Percentiles rank a stretch among this genome's conserved stretches.
These are phyloP conservation scores for Phaedon cochleariae DNA, from an alignment of 2,888 invertebrate genomes.

Conservation along the genomic window DNA sequence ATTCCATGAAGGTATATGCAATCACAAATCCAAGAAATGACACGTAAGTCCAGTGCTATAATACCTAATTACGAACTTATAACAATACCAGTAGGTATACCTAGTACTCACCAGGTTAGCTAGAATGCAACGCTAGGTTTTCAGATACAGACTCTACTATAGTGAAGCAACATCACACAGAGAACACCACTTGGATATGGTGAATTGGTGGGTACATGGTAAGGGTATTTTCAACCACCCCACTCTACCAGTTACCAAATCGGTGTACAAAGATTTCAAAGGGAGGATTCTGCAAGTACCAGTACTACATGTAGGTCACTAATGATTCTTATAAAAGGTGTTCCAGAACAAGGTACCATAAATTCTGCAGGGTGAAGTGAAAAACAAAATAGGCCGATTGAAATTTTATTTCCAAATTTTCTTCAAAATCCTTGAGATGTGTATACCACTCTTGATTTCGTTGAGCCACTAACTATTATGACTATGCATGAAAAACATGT, in stretches of 20 bases:
- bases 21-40: constrained; percentile 71
- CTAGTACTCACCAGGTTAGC: too few species aligned
- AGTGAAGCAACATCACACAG: constrained; percentile 73
- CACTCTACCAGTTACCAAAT: constrained; percentile 68
- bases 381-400: too few species aligned
- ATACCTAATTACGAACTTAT: not conserved
- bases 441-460: too few species aligned
- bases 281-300: constrained; percentile 73
- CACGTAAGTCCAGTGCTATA: constrained; percentile 63
- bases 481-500: too few species aligned
- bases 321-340: not conserved
- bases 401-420: too few species aligned
- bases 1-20: constrained; percentile 69
- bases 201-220: constrained; percentile 78
- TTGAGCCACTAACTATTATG: too few species aligned
- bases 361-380: too few species aligned
- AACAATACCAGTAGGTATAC: too few species aligned
- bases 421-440: too few species aligned
- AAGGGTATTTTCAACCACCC: constrained; percentile 72
- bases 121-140: constrained; percentile 18
- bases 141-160: constrained; percentile 75
- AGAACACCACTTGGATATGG: constrained; percentile 68
- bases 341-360: too few species aligned
- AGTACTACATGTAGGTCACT: constrained; percentile 72
- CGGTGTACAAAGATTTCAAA: constrained; percentile 73